Percentiles rank a stretch among this genome's conserved stretches.
phyloP scores from a whole-genome alignment of 2,113 vertebrate species.

The Tautogolabrus adspersus region DNA sequence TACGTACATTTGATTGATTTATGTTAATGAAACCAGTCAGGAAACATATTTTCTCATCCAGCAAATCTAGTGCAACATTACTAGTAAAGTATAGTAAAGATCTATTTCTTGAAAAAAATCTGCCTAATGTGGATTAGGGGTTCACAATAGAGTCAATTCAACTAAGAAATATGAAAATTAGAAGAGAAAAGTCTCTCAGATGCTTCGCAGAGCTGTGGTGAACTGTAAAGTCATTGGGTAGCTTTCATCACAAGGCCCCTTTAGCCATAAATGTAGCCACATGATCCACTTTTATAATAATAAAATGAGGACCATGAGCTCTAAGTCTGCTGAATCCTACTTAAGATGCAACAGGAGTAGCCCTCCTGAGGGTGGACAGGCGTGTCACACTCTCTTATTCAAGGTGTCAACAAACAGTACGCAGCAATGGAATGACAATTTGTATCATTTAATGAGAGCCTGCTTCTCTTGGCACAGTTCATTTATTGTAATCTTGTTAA shows the following conservation, averaged over 20 bases:
- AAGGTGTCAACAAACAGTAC: constrained; percentile 66
- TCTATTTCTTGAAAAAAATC: too few relatives aligned
- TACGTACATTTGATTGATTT: too few relatives aligned
- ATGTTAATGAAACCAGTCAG: too few relatives aligned
- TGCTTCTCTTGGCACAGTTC: constrained; percentile 72
- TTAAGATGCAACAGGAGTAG: constrained; percentile 40
- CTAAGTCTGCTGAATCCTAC: constrained; percentile 44
- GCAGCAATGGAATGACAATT: constrained; percentile 78
- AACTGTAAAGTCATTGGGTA: too few relatives aligned
- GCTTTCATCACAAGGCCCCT: background rate
- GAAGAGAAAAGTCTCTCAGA: background rate
- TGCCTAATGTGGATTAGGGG: too few relatives aligned
- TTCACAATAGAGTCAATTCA: background rate
- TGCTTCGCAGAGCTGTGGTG: background rate
- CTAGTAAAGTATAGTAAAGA: too few relatives aligned
- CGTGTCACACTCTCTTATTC: constrained; percentile 48
- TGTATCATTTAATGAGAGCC: constrained; percentile 82
- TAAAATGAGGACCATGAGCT: background rate
- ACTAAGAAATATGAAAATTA: background rate
- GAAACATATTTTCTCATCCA: too few relatives aligned
- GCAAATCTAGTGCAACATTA: too few relatives aligned
- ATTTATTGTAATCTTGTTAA: constrained; percentile 85
- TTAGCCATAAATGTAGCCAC: background rate
- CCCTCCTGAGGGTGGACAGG: constrained; percentile 45
- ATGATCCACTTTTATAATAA: background rate